Percentiles rank a stretch among this genome's conserved stretches.
phyloP scores from a whole-genome alignment of 2,113 vertebrate genomes.

The Oryzias melastigma region DNA sequence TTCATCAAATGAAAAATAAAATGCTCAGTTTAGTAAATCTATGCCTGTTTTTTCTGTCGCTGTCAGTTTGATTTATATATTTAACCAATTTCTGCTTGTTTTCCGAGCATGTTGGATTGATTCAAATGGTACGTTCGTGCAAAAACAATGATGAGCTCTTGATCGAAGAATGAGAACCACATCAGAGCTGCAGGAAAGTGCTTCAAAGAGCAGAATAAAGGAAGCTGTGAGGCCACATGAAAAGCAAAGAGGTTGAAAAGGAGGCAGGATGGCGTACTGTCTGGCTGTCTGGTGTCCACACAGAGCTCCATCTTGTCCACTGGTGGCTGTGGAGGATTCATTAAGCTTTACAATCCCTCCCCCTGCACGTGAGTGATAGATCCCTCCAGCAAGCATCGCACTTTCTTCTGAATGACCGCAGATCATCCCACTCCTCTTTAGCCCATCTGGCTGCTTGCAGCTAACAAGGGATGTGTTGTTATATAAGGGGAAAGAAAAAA shows the following conservation, averaged over 20 bases:
- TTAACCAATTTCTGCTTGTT: not conserved
- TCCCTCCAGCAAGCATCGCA: slow-evolving; percentile 64
- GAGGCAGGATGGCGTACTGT: slow-evolving; percentile 56
- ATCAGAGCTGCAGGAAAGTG: not conserved
- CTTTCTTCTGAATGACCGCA: slow-evolving; percentile 46
- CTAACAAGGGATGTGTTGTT: slow-evolving; percentile 74
- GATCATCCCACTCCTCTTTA: slow-evolving; percentile 71
- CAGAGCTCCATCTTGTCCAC: slow-evolving; percentile 70
- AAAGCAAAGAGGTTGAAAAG: slow-evolving; percentile 42
- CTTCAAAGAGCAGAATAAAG: slow-evolving; percentile 7
- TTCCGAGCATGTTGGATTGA: too few species aligned
- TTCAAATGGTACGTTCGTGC: not conserved
- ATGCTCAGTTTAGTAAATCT: too few species aligned
- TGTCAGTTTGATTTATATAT: not conserved
- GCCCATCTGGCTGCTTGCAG: slow-evolving; percentile 82
- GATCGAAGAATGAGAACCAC: not conserved
- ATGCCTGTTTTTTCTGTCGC: too few species aligned
- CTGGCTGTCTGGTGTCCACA: slow-evolving; percentile 71
- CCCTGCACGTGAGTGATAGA: slow-evolving; percentile 72
- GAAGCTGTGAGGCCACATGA: slow-evolving; percentile 32
- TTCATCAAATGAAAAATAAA: too few species aligned
- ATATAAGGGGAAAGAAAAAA: slow-evolving; percentile 56
- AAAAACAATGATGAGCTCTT: not conserved
- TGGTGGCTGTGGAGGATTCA: slow-evolving; percentile 77
- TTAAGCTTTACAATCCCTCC: slow-evolving; percentile 69